These are phyloP conservation scores for Rhorus exstirpatorius DNA, from an alignment of 2,888 invertebrate species.

Conservation along the genomic window DNA sequence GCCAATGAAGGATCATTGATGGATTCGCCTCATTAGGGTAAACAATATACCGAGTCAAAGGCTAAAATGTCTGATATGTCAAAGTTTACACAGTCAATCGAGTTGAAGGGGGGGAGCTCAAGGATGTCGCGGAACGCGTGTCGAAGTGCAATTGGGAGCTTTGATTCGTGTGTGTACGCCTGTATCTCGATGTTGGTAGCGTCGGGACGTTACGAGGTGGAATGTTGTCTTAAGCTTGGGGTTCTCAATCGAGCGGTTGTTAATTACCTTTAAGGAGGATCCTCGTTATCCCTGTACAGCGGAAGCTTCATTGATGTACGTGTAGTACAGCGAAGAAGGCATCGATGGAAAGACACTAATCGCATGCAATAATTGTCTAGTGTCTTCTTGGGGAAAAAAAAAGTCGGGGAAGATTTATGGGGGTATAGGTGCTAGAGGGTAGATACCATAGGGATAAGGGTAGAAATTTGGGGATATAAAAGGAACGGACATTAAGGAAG, in stretches of 20 bases:
- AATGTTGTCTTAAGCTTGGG: constrained; percentile 54
- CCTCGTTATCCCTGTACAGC: constrained; percentile 45
- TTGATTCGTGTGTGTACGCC: constrained; percentile 45
- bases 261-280: constrained; percentile 66
- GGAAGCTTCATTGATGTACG: too few species aligned
- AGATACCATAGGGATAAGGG: too few species aligned
- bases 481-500: too few species aligned
- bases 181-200: not conserved
- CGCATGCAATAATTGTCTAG: too few species aligned
- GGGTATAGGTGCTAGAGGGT: too few species aligned
- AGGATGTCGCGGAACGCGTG: constrained; percentile 45
- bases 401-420: too few species aligned
- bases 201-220: constrained; percentile 12
- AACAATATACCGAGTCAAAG: constrained; percentile 34
- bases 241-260: constrained; percentile 61
- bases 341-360: too few species aligned
- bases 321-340: too few species aligned
- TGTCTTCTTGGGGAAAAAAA: too few species aligned
- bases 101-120: constrained; percentile 17
- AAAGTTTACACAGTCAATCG: constrained; percentile 21
- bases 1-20: too few species aligned
- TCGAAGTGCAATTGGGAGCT: constrained; percentile 55
- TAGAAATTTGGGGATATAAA: too few species aligned
- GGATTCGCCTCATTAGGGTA: constrained; percentile 30
- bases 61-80: constrained; percentile 19